A percentile compares a stretch with the other conserved stretches of the same genome.
Conservation (phyloP, 2,113 vertebrate genomes). For the Hystrix cristata region DNA sequence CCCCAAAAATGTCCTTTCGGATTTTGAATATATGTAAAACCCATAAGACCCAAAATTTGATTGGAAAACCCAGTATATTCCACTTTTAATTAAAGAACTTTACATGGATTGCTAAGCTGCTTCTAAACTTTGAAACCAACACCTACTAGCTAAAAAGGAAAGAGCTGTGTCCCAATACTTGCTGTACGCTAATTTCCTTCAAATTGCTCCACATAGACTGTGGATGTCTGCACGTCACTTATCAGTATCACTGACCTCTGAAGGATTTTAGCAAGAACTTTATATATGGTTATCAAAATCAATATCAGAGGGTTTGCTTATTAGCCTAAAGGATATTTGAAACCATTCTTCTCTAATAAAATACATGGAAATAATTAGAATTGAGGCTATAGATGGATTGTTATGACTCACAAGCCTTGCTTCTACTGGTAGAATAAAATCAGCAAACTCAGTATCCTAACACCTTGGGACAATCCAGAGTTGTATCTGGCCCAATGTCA, state of each 20-base stretch:
- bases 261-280: conserved; percentile 54
- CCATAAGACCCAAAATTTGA: background rate
- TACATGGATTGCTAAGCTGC: conserved; percentile 1
- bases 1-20: background rate
- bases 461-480: background rate
- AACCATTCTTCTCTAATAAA: conserved; percentile 51
- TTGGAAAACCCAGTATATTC: background rate
- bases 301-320: conserved; percentile 26
- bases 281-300: conserved; percentile 35
- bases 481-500: background rate
- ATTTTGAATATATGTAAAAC: background rate
- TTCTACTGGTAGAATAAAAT: conserved; percentile 13
- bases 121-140: conserved; percentile 12
- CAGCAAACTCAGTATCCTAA: background rate
- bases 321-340: background rate
- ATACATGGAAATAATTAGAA: conserved; percentile 1
- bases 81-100: background rate
- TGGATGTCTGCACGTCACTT: background rate
- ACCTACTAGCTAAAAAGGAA: background rate
- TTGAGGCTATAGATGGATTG: background rate
- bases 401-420: background rate
- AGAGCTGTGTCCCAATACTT: background rate
- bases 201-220: background rate
- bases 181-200: background rate
- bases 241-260: background rate